Conservation (phyloP, 2,113 vertebrate species). For the Rhea americana region DNA sequence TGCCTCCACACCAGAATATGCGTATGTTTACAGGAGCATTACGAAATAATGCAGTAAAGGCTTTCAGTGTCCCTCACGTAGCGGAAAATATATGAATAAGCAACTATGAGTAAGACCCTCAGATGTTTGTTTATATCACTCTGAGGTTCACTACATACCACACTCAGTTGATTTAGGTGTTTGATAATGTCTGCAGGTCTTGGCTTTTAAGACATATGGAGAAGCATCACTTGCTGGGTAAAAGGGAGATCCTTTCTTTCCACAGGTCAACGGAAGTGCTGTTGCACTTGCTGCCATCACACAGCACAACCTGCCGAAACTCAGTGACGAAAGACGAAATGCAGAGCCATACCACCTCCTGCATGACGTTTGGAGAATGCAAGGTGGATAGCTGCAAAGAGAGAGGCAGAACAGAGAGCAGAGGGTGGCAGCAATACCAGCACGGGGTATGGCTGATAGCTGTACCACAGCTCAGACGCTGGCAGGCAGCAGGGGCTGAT, state of each 20-base stretch:
- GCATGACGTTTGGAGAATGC: accelerated
- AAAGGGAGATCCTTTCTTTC: background rate
- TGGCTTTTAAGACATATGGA: background rate
- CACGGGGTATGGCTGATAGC: background rate
- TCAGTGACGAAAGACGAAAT: background rate
- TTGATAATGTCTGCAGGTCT: background rate
- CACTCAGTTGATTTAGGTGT: accelerated
- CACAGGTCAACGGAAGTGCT: background rate
- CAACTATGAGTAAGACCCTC: background rate
- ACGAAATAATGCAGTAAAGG: background rate
- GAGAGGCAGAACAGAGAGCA: background rate
- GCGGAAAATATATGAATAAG: background rate
- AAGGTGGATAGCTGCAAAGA: background rate
- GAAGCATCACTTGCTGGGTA: background rate
- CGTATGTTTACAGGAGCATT: background rate
- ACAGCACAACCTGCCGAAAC: background rate
- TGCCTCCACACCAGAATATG: background rate
- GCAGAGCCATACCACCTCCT: background rate
- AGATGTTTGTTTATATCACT: background rate
- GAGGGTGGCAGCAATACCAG: background rate
- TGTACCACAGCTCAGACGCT: background rate
- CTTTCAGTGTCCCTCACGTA: background rate
- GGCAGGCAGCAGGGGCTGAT: background rate
- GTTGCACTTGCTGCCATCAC: background rate
- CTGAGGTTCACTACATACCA: background rate